Percentiles rank a stretch among this genome's conserved stretches.
These are phyloP conservation scores for Fragum sueziense DNA, from an alignment of 2,888 invertebrate genomes.

Conservation along the genomic window DNA sequence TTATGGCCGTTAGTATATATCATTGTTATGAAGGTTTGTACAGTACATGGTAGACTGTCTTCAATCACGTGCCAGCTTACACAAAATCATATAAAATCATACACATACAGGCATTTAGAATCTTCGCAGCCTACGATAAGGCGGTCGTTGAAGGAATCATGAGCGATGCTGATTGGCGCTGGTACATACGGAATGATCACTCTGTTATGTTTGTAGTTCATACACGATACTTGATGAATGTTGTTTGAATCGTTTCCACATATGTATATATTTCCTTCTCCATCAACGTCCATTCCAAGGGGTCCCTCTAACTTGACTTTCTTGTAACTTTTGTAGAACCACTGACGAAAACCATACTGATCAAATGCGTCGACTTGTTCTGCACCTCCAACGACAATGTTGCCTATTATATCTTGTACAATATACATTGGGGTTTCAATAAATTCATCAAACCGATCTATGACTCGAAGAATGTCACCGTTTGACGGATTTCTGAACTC, in stretches of 20 bases:
- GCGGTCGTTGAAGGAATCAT: neutral
- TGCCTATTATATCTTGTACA: neutral
- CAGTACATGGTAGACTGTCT: too few relatives aligned
- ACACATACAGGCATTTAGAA: neutral
- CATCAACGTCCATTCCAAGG: neutral
- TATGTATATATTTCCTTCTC: neutral
- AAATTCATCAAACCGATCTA: neutral
- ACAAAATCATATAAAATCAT: neutral
- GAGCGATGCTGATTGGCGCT: neutral
- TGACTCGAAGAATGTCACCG: neutral
- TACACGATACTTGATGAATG: neutral
- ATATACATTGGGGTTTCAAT: neutral
- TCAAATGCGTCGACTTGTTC: neutral
- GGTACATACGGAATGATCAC: neutral
- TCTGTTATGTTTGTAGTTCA: neutral
- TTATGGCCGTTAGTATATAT: too few relatives aligned
- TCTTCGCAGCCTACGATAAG: neutral
- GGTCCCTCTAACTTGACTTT: neutral
- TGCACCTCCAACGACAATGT: neutral
- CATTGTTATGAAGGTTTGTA: too few relatives aligned
- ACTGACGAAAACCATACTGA: neutral
- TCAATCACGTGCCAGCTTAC: too few relatives aligned
- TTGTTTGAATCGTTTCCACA: neutral
- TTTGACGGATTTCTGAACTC: neutral
- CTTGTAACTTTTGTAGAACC: neutral